Evolutionary conservation across 2,113 vertebrate species (phyloP), one percentile per base, ranked within the genome.

Genomic region (Podiceps cristatus): DNA sequence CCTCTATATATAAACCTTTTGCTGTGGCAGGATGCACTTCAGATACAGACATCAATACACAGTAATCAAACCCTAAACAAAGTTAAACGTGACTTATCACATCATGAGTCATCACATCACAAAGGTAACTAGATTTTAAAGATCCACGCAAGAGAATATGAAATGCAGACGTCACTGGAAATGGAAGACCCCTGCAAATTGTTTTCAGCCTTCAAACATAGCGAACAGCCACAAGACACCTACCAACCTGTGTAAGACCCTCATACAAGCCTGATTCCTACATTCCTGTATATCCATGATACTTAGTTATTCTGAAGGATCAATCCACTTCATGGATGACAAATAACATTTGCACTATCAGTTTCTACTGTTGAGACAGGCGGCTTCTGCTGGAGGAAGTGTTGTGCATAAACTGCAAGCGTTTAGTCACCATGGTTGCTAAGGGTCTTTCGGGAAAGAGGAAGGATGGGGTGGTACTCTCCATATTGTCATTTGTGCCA

Each of bases 51-150:
- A 89, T 76, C 58, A 86, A 67, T 75, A 90, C 33, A 40, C 47
- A 92, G 63, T 72, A 86, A 93, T 71, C 67, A 86, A 86, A 93
- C 68, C 44, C 75, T 91, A 86, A 86, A 81, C 64, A 67, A 88
- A 91, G 69, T 49, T 47, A 76, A 67, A 60, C 27, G n/a, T 68
- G 82, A 47, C 45, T 79, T 89, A 80, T 52, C 55, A 58, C 53
- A 75, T 52, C 40, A 49, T 59, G 62, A 91, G 40, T 83, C 81
- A 67, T 49, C n/a, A n/a, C n/a, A 80, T 25, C 62, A 76, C 53
- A 67, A 93, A 80, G 58, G 63, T 93, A 90, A 71, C 35, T 23
- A 53, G 45, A 82, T 84, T 94, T 91, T 85, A 66, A 86, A 94
- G 33, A 66, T n/a, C 28, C 40, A 78, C 35, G 89, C 7, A 20